Base-by-base conservation (phyloP, 2,888 invertebrate species). In the Epinotia brunnichana region DNA sequence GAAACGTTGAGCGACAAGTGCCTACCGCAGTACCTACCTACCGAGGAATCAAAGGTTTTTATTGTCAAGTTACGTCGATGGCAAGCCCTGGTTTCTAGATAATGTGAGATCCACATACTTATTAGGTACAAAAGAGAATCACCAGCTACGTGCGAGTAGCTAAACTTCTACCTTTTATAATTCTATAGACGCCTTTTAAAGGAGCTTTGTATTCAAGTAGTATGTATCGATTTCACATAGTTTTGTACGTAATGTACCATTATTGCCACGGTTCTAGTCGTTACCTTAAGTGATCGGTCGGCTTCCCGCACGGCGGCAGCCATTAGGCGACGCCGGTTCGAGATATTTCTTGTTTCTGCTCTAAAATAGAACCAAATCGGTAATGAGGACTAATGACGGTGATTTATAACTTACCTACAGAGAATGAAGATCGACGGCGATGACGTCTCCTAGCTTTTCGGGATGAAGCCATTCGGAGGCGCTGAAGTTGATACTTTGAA, bases 281-380 rank as follows among this genome's bases (percentile, higher is more conserved):
- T 69, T 70, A 70, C 64, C 67, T 66, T 61, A 66, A 66, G 68
- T 70, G 60, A 61, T 66, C 61, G 61, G 73, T 10, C 11, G 35
- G 60, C 72, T 73, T 67, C 44, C 76, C 69, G 69, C 76, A 76
- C 77, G 41, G 60, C 77, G 76, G 79, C 76, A 76, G 76, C 77
- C 77, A 79, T 80, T 75, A 79, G 68, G 68, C 68, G 59, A 75
- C 74, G 76, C 76, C 73, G 73, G 74, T 70, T 77, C 77, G 81
- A 80, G 73, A 84, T 85, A 82, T 85, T 89, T 90, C 90, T 90
- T 85, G 81, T 85, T 89, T 90, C 90, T 90, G 76, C 76, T 81
- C 83, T 83, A 85, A 86, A 87, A 67, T 67, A 59, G 44, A 67
- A 54, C 54, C 21, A 57, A 57, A 57, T 57, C 51, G 15, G 63